Conservation (phyloP, 2,113 vertebrate genomes). For the Condylura cristata region DNA sequence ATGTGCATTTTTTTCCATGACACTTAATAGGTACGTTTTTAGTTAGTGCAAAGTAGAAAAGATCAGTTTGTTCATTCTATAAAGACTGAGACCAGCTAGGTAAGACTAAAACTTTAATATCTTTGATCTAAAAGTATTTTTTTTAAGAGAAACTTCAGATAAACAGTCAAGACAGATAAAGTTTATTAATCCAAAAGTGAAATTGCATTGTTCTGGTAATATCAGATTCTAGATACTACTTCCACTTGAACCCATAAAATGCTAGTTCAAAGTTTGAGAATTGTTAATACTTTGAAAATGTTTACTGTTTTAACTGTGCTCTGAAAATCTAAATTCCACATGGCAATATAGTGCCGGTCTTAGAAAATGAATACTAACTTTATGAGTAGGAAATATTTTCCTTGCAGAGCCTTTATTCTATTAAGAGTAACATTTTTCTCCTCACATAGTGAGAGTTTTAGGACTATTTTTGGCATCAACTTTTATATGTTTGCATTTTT, state of each 20-base stretch:
- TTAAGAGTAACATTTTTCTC: not conserved
- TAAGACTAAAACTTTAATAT: not conserved
- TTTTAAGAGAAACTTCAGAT: not conserved
- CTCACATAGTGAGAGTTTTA: not conserved
- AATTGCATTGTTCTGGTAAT: not conserved
- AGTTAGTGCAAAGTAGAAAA: not conserved
- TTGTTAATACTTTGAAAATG: not conserved
- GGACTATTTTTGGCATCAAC: not conserved
- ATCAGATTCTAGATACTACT: constrained; percentile 2
- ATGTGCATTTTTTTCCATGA: not conserved
- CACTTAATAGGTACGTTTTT: not conserved
- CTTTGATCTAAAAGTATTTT: constrained; percentile 14
- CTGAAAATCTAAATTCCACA: constrained; percentile 22
- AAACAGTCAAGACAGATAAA: not conserved
- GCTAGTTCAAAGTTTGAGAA: not conserved
- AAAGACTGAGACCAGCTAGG: not conserved
- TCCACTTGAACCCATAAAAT: not conserved
- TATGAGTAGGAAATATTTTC: not conserved
- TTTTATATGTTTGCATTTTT: not conserved
- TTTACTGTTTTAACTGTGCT: constrained; percentile 18
- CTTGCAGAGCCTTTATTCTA: not conserved
- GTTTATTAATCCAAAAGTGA: not conserved
- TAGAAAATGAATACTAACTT: constrained; percentile 10
- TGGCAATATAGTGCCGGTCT: not conserved
- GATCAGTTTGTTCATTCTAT: not conserved